Conservation (phyloP, 2,888 invertebrate species). For the Agrochola lychnidis region DNA sequence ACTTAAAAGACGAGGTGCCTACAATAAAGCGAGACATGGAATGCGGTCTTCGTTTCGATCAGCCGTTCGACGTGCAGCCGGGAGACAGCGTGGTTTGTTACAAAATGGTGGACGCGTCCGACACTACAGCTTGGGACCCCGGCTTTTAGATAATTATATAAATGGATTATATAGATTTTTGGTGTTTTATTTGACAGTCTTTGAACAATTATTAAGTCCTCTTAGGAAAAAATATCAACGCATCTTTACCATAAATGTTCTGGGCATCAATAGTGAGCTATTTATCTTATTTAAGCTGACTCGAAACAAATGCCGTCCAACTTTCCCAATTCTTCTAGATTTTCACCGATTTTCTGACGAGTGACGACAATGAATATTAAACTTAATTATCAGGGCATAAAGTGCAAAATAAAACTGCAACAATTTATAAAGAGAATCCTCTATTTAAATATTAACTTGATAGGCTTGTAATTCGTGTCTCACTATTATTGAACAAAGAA, state of each 20-base stretch:
- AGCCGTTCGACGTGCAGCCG: slow-evolving; percentile 92
- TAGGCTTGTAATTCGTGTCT: slow-evolving; percentile 86
- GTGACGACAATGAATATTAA: neutral
- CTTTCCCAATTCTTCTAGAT: neutral
- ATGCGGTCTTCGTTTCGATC: slow-evolving; percentile 96
- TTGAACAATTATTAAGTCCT: neutral
- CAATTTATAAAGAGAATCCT: slow-evolving; percentile 82
- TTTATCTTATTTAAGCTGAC: neutral
- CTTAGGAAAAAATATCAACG: neutral
- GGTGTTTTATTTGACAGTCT: slow-evolving; percentile 44
- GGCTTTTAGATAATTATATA: slow-evolving; percentile 92
- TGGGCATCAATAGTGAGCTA: neutral
- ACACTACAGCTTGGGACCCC: slow-evolving; percentile 95
- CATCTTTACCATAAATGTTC: neutral
- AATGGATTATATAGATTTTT: slow-evolving; percentile 39
- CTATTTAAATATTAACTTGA: slow-evolving; percentile 85
- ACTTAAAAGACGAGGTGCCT: slow-evolving; percentile 96
- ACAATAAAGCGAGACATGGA: slow-evolving; percentile 96
- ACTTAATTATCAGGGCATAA: neutral
- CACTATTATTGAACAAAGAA: slow-evolving; percentile 81
- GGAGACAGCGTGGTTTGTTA: slow-evolving; percentile 96
- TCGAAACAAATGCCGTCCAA: neutral
- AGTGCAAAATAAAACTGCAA: slow-evolving; percentile 63
- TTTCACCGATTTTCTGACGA: neutral
- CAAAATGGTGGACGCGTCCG: slow-evolving; percentile 91